Percentiles rank a stretch among this genome's conserved stretches.
Conservation (phyloP, 2,797 vertebrate genomes). For the Phoxinus dragarum region DNA sequence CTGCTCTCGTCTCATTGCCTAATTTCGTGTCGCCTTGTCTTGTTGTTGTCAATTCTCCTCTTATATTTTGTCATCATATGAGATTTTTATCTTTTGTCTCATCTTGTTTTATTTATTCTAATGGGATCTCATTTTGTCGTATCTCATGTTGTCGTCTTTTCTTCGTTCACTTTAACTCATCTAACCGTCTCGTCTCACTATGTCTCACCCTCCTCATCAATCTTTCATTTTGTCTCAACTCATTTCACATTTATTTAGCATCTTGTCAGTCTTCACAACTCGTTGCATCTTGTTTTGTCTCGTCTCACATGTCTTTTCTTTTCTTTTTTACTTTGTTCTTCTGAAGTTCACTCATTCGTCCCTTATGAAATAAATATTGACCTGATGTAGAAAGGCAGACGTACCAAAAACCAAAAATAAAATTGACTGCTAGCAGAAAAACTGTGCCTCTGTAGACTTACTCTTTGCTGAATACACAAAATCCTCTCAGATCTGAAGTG, state of each 20-base stretch:
- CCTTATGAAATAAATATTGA: constrained; percentile 15
- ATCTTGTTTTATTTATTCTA: neutral
- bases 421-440: neutral
- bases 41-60: neutral
- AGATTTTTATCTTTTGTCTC: neutral
- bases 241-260: too few species aligned
- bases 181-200: neutral
- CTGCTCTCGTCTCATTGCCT: too few species aligned
- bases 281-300: neutral
- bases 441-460: constrained; percentile 1
- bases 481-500: constrained; percentile 1
- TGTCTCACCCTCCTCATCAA: neutral
- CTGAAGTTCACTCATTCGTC: neutral
- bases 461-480: constrained; percentile 11
- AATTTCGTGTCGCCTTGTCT: neutral
- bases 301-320: neutral
- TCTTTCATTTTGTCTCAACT: too few species aligned
- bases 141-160: neutral
- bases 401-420: constrained; percentile 4
- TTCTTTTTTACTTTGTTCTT: neutral
- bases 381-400: neutral
- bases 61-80: neutral
- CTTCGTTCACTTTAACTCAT: neutral
- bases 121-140: neutral
- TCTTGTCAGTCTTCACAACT: neutral